Evolutionary conservation across 2,888 invertebrate species (phyloP).

Genomic region (Coleophora flavipennella): DNA sequence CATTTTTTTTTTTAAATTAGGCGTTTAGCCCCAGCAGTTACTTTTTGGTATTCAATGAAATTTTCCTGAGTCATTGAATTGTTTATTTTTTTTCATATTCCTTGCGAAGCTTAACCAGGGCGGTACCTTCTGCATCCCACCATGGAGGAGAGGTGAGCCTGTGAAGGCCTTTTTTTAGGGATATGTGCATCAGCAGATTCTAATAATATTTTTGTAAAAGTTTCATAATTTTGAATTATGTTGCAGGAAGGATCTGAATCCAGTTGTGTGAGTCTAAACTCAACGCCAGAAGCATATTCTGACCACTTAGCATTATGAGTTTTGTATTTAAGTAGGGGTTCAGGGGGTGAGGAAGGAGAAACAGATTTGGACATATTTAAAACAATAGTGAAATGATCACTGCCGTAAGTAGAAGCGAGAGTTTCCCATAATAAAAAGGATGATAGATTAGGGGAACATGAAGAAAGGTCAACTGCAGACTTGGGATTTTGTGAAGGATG

Average conservation of each 20-base stretch:
- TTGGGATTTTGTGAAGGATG: too few species aligned
- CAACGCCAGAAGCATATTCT: background rate
- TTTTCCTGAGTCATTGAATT: constrained; percentile 3
- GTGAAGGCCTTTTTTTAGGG: background rate
- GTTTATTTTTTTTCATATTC: constrained; percentile 4
- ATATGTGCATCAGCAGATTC: background rate
- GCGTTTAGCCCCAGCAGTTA: constrained; percentile 4
- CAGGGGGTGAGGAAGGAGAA: background rate
- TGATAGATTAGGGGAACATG: constrained; percentile 7
- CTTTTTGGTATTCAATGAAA: constrained; percentile 3
- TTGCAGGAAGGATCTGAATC: background rate
- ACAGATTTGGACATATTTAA: background rate
- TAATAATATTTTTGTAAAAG: background rate
- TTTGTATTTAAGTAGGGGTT: constrained; percentile 5
- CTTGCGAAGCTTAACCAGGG: background rate
- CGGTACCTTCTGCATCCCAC: constrained; percentile 10
- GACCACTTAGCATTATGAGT: constrained; percentile 2
- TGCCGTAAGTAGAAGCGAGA: constrained; percentile 4
- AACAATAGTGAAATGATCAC: constrained; percentile 11
- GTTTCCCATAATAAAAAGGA: constrained; percentile 2
- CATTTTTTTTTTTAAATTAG: constrained; percentile 6
- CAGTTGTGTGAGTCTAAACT: background rate
- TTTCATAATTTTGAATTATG: background rate
- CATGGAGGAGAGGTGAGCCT: constrained; percentile 5
- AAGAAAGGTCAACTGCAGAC: constrained; percentile 7